Base-by-base conservation (phyloP, 2,797 vertebrate genomes). In the Odontamblyopus rebecca region DNA sequence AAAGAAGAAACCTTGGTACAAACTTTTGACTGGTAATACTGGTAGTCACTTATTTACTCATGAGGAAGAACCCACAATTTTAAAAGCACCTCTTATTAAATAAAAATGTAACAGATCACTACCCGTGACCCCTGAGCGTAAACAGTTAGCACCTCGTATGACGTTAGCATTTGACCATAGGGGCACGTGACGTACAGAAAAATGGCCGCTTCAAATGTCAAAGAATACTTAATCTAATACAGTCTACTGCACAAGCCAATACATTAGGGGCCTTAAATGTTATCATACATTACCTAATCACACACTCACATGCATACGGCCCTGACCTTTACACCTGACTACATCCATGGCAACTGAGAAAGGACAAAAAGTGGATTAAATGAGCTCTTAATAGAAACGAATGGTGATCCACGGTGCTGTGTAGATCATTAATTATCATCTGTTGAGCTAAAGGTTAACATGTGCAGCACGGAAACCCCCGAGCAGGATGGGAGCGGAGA, bases 401-500 rank as follows among this genome's bases (percentile, higher is more conserved):
- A 63, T 63, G 38, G 60, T n/a, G 35, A 11, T 63, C n/a, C 35
- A 26, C n/a, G 13, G 61, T 18, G 35, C 61, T 63, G 61, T 11
- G n/a, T 2, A 44, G n/a, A 44, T 63, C 61, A 63, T 63, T 63
- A 63, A 63, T 63, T 63, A 63, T 63, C 32, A 63, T 63, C n/a
- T 41, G 61, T 44, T 63, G 61, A 63, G 61, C 35, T 41, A 63
- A 63, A 63, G 61, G 61, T 63, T 63, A 63, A 41, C 61, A 44
- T 63, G 61, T 63, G 35, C 61, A 26, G 35, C 35, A 6, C 8
- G 4, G n/a, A 63, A n/a, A 35, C 61, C 35, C 19, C 8, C 19
- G 38, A 63, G 61, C 35, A 63, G 23, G 61, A 63, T 63, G 61
- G 7, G 32, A 63, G 61, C 35, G 0, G 61, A 44, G 35, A 63